A percentile compares a stretch with the other conserved stretches of the same genome.
phyloP scores from a whole-genome alignment of 2,888 invertebrate genomes.

The Coelinius sp. region DNA sequence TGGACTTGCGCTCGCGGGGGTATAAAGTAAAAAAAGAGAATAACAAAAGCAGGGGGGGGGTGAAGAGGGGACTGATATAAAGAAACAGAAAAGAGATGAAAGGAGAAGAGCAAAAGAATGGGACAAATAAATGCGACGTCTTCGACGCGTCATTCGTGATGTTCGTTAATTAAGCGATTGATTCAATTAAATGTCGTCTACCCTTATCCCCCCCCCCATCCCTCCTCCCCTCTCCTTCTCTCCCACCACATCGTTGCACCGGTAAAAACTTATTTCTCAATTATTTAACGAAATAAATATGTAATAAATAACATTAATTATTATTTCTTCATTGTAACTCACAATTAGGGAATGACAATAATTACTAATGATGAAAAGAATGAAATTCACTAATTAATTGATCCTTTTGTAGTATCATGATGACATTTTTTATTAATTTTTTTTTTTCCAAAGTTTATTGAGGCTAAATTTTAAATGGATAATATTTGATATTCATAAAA shows the following conservation, averaged over 20 bases:
- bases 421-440: too few relatives aligned
- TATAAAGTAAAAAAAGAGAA: conserved; percentile 38
- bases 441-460: too few relatives aligned
- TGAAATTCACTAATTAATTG: conserved; percentile 3
- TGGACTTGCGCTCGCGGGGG: conserved; percentile 38
- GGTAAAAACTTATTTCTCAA: conserved; percentile 23
- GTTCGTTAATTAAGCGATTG: conserved; percentile 43
- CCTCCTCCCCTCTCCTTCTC: neutral
- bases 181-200: conserved; percentile 37
- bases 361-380: neutral
- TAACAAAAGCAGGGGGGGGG: conserved; percentile 5
- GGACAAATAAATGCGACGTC: conserved; percentile 40
- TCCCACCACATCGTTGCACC: neutral
- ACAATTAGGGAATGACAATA: conserved; percentile 13
- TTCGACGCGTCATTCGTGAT: conserved; percentile 43
- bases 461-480: too few relatives aligned
- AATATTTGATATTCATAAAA: conserved; percentile 3
- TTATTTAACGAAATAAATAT: conserved; percentile 38
- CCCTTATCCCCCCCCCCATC: neutral
- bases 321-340: conserved; percentile 24
- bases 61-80: conserved; percentile 9
- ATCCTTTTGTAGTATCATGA: conserved; percentile 2
- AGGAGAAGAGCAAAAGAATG: conserved; percentile 36
- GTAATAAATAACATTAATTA: conserved; percentile 15
- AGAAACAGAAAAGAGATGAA: conserved; percentile 11